Base-by-base conservation (phyloP, 2,797 vertebrate genomes). In the Phyllotis vaccarum region DNA sequence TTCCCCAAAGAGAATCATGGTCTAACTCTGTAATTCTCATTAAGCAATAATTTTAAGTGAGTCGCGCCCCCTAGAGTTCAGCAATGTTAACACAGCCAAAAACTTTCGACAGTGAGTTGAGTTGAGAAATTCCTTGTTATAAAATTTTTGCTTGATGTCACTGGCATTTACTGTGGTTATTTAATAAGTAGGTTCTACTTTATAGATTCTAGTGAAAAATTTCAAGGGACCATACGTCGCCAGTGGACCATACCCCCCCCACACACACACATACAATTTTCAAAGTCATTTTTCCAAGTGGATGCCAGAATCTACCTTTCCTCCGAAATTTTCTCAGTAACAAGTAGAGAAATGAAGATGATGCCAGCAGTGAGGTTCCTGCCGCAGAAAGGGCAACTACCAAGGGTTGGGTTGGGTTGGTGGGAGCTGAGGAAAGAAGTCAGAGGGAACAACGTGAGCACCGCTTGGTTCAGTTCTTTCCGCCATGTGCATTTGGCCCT, bases 231-330 rank as follows among this genome's bases (percentile, higher is more conserved):
- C 2, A 37, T 19, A 49, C 43, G 27, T 70, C 22, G 56, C 54
- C 29, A 19, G 34, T 14, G 5, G 46, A 52, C 11, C 87, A 86
- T 27, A 75, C 46, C 43, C 27, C 72, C 24, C 70, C 43, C 72
- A 74, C 70, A 74, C 70, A 75, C 40, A 75, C 37, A 40, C n/a
- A 49, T 43, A 17, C 40, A 76, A 9, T 52, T 86, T 72, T 80
- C 46, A 87, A 58, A 56, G 75, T 66, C 29, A 1, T 34, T 92
- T 89, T 89, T n/a, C 21, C 21, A 8, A 86, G 74, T 11, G n/a
- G n/a, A 29, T 17, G 46, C 62, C n/a, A 16, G 1, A 75, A 82
- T 34, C 98, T 95, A 99, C 99, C 98, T 98, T 98, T 99, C 74
- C 96, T 98, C 56, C 74, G 92, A 76, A 98, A 96, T 62, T 37